phyloP scores from a whole-genome alignment of 35 echinoderm and acorn worm species.

The Acanthaster planci region DNA sequence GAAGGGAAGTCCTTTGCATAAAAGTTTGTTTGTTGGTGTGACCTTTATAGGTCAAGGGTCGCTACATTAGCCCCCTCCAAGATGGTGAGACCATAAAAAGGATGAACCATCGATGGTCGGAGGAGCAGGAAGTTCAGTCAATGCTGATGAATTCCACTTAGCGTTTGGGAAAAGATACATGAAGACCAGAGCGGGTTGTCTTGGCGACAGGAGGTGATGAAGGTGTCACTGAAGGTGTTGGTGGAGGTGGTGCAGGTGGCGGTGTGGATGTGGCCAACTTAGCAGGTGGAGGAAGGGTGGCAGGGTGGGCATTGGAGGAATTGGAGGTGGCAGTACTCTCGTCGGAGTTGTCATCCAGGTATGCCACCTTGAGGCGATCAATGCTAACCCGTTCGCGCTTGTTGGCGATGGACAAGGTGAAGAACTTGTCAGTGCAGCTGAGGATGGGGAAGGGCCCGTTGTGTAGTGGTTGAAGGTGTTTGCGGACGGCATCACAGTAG shows the following conservation, averaged over 20 bases:
- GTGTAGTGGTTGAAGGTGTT: slow-evolving; percentile 56
- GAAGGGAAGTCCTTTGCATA: too few relatives aligned
- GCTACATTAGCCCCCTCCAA: background rate
- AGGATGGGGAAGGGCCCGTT: slow-evolving; percentile 48
- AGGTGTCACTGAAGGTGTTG: too few relatives aligned
- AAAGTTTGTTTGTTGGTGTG: too few relatives aligned
- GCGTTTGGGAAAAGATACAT: background rate
- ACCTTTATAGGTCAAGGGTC: too few relatives aligned
- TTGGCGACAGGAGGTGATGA: background rate
- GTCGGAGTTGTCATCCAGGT: background rate
- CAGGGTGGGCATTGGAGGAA: background rate
- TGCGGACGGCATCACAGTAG: slow-evolving; percentile 40
- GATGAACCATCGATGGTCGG: background rate
- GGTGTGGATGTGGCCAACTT: background rate
- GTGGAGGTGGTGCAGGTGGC: background rate
- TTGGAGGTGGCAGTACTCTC: background rate
- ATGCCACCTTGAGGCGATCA: slow-evolving; percentile 50
- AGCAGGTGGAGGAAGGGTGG: background rate
- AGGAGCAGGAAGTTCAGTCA: background rate
- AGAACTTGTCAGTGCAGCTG: too few relatives aligned
- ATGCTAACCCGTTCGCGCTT: slow-evolving; percentile 40
- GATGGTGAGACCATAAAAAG: background rate
- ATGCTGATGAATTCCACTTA: background rate
- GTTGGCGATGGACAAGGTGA: slow-evolving; percentile 31
- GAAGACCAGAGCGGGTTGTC: background rate